Percentiles rank a stretch among this genome's conserved stretches.
Evolutionary conservation across 2,888 invertebrate species (phyloP).

Genomic region (Diplazon laetatorius): DNA sequence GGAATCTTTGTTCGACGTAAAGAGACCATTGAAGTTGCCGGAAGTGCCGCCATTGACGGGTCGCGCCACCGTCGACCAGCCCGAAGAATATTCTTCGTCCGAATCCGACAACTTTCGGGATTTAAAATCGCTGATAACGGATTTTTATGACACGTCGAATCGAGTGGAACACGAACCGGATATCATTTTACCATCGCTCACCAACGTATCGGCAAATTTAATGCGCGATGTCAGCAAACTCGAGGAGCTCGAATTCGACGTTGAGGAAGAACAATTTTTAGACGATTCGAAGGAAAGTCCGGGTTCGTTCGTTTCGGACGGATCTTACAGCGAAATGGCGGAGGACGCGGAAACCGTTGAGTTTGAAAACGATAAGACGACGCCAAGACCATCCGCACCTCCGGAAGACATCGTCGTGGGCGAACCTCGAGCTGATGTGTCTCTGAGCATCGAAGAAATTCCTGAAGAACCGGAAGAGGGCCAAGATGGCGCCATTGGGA

Average conservation of each 20-base stretch:
- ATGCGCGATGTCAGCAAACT: slow-evolving; percentile 22
- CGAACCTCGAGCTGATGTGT: background rate
- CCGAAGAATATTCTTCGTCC: slow-evolving; percentile 48
- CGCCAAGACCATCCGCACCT: slow-evolving; percentile 23
- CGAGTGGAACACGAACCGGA: slow-evolving; percentile 40
- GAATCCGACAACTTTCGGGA: slow-evolving; percentile 54
- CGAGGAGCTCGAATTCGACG: slow-evolving; percentile 50
- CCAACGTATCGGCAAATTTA: too few species aligned
- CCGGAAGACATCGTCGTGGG: slow-evolving; percentile 47
- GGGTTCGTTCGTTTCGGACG: slow-evolving; percentile 2
- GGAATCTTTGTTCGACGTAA: slow-evolving; percentile 76
- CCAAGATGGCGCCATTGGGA: slow-evolving; percentile 50
- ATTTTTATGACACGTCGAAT: slow-evolving; percentile 27
- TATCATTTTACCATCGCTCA: slow-evolving; percentile 26
- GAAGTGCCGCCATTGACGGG: slow-evolving; percentile 61
- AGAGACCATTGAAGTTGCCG: slow-evolving; percentile 72
- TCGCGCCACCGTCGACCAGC: background rate
- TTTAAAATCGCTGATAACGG: slow-evolving; percentile 22
- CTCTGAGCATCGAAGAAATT: slow-evolving; percentile 13
- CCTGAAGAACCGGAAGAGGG: slow-evolving; percentile 17
- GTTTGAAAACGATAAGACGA: slow-evolving; percentile 47
- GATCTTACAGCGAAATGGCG: slow-evolving; percentile 39
- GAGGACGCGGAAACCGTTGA: slow-evolving; percentile 33
- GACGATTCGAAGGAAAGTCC: slow-evolving; percentile 44
- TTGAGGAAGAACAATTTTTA: slow-evolving; percentile 47